phyloP scores from a whole-genome alignment of 1,140 invertebrate genomes.

The Danaus plexippus region DNA sequence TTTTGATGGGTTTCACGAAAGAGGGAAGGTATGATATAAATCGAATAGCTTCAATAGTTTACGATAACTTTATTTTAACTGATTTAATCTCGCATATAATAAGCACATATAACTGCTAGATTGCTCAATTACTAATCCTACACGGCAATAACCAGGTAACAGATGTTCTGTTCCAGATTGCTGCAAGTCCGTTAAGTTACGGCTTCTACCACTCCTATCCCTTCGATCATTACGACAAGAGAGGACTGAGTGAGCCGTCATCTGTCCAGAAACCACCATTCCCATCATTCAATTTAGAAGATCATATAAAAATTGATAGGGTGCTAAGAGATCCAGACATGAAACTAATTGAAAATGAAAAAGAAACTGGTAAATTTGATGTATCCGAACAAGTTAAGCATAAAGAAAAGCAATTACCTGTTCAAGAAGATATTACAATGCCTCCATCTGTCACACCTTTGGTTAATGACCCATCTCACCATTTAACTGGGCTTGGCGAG shows the following conservation, averaged over 20 bases:
- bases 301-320: too few relatives aligned
- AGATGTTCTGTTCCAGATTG: slow-evolving; percentile 72
- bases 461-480: slow-evolving; percentile 33
- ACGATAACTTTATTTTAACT: too few relatives aligned
- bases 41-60: slow-evolving; percentile 1
- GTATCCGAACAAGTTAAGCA: slow-evolving; percentile 1
- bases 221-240: slow-evolving; percentile 58
- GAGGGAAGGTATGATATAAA: slow-evolving; percentile 50
- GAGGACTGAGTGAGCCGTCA: slow-evolving; percentile 42
- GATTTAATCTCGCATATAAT: too few relatives aligned
- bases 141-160: slow-evolving; percentile 52
- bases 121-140: slow-evolving; percentile 41
- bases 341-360: background rate
- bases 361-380: background rate
- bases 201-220: slow-evolving; percentile 60
- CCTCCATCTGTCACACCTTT: slow-evolving; percentile 24
- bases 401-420: slow-evolving; percentile 32
- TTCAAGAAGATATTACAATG: slow-evolving; percentile 30
- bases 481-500: slow-evolving; percentile 51
- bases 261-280: slow-evolving; percentile 14
- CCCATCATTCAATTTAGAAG: too few relatives aligned
- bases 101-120: slow-evolving; percentile 19
- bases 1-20: slow-evolving; percentile 56
- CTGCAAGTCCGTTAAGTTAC: slow-evolving; percentile 69
- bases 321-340: too few relatives aligned